phyloP scores from a whole-genome alignment of 2,113 vertebrate genomes.

The Corythoichthys haematopterus region DNA sequence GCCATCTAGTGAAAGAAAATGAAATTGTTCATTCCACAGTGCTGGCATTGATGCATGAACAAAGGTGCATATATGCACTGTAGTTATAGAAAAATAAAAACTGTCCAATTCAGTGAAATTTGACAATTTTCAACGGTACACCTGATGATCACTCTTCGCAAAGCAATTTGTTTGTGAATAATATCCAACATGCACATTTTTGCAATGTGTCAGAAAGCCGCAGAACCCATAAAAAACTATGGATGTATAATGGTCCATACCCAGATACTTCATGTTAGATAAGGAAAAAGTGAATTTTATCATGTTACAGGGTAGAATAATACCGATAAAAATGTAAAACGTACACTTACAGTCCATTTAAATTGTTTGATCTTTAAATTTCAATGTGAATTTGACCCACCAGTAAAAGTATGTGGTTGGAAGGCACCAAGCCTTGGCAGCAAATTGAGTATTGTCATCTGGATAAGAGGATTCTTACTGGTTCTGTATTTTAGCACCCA shows the following conservation, averaged over 20 bases:
- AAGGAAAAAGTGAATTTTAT: not conserved
- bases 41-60: no score
- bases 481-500: conserved; percentile 95
- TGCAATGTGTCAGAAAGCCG: no score
- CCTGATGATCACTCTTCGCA: no score
- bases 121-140: no score
- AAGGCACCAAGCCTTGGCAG: conserved; percentile 93
- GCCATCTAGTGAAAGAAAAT: no score
- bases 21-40: no score
- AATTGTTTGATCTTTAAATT: not conserved
- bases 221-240: no score
- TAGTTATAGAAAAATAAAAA: no score
- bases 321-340: not conserved
- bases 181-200: no score
- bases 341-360: not conserved
- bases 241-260: not conserved
- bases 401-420: conserved; percentile 89
- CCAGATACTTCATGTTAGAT: not conserved
- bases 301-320: not conserved
- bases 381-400: conserved; percentile 52
- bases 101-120: no score
- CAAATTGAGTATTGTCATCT: conserved; percentile 94
- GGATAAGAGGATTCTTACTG: conserved; percentile 95
- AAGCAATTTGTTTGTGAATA: no score
- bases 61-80: no score